phyloP scores from a whole-genome alignment of 2,113 vertebrate species.

The Melierax canorus region DNA sequence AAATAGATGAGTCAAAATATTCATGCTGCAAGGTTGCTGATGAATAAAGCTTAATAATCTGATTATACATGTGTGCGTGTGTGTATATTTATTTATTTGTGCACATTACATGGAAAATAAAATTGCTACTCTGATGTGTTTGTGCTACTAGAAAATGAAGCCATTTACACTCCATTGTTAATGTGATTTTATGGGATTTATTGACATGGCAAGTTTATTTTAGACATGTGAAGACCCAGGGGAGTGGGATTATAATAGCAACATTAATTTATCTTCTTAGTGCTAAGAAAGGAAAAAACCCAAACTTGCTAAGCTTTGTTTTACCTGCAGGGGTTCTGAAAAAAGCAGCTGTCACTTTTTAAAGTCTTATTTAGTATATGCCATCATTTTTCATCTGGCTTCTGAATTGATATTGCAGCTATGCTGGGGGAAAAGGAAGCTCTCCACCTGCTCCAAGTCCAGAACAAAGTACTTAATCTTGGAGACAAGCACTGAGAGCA shows the following conservation, averaged over 20 bases:
- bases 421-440: slow-evolving; percentile 35
- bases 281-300: neutral
- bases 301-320: neutral
- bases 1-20: neutral
- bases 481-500: slow-evolving; percentile 20
- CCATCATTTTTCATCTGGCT: slow-evolving; percentile 48
- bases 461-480: slow-evolving; percentile 52
- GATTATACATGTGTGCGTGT: neutral
- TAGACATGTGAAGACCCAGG: neutral
- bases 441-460: slow-evolving; percentile 40
- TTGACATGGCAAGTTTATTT: neutral
- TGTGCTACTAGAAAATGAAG: neutral
- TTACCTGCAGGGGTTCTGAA: neutral
- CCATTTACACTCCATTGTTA: neutral
- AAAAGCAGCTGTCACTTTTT: slow-evolving; percentile 40
- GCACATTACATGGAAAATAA: neutral
- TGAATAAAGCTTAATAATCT: neutral
- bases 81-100: neutral
- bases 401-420: neutral
- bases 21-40: neutral
- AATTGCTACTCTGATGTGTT: neutral
- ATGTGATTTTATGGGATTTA: slow-evolving; percentile 2
- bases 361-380: neutral
- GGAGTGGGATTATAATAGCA: neutral
- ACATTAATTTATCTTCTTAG: neutral